phyloP scores from a whole-genome alignment of 2,113 vertebrate genomes.

The Caloenas nicobarica region DNA sequence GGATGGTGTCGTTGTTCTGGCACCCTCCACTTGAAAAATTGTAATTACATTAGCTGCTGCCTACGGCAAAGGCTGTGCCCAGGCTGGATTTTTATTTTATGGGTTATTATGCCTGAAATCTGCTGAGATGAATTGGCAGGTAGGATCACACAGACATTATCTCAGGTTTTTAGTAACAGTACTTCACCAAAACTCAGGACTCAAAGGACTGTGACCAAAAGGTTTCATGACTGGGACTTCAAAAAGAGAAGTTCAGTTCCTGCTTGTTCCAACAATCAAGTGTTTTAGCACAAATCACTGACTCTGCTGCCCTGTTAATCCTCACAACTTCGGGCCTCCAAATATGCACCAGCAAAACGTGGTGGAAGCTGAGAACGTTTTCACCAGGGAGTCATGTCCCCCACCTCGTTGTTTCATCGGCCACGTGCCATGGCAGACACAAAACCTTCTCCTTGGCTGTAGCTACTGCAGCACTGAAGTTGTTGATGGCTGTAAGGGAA shows the following conservation, averaged over 20 bases:
- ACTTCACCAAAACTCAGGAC: not conserved
- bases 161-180: not conserved
- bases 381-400: not conserved
- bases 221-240: not conserved
- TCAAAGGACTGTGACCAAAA: not conserved
- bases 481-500: not conserved
- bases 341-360: not conserved
- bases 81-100: not conserved
- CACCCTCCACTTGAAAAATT: not conserved
- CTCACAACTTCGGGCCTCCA: not conserved
- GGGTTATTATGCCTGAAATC: not conserved
- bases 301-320: not conserved
- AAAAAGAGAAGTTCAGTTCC: not conserved
- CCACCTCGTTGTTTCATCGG: not conserved
- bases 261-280: not conserved
- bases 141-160: not conserved
- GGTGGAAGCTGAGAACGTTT: not conserved
- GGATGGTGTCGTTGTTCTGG: conserved; percentile 9
- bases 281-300: not conserved
- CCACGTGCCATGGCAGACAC: not conserved
- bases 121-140: not conserved
- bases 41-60: not conserved
- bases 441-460: not conserved
- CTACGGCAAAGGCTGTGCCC: not conserved
- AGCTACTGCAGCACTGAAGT: not conserved